phyloP scores from a whole-genome alignment of 2,113 vertebrate genomes.

The Struthidea cinerea region DNA sequence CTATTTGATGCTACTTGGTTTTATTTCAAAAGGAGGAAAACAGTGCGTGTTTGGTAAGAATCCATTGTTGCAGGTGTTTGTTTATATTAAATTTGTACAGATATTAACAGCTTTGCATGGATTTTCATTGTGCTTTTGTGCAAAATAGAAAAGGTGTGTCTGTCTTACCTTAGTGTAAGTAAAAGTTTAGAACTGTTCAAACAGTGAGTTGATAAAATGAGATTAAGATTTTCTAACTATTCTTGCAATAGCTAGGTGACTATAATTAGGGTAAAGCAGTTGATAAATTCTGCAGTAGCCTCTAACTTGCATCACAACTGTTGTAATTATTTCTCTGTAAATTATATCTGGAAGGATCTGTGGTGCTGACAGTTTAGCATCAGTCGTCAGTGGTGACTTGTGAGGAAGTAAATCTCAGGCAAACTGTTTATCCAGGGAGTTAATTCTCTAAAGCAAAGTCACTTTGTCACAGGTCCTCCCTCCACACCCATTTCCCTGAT shows the following conservation, averaged over 20 bases:
- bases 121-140: neutral
- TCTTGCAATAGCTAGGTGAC: neutral
- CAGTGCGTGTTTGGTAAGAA: neutral
- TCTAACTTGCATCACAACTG: neutral
- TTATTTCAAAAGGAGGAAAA: neutral
- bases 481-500: neutral
- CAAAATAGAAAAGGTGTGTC: neutral
- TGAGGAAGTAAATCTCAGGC: neutral
- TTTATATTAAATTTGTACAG: neutral
- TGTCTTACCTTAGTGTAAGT: neutral
- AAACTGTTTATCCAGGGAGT: neutral
- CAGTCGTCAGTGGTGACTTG: neutral
- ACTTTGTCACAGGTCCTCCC: neutral
- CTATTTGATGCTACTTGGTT: neutral
- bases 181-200: neutral
- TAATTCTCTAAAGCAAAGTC: neutral
- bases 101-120: neutral
- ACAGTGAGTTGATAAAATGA: neutral
- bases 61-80: neutral
- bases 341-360: neutral
- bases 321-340: neutral
- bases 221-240: neutral
- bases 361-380: neutral
- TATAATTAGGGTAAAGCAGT: neutral
- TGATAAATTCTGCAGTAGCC: neutral